Evolutionary conservation across 2,888 invertebrate species (phyloP).

Genomic region (Mesorhabditis sp.): DNA sequence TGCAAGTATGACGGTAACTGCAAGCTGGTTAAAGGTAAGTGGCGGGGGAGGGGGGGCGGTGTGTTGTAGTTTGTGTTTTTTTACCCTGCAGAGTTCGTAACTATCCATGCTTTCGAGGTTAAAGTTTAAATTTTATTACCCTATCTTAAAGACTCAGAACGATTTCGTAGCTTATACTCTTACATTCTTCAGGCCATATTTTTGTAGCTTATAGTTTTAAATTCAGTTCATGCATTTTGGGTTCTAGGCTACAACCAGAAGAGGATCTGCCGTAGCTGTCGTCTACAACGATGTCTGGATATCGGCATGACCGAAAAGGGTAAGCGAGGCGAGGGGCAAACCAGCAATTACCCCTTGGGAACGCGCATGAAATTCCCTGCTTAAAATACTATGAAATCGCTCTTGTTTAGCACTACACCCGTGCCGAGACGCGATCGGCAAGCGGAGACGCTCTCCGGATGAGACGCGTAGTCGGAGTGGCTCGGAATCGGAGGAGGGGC

Average conservation of each 20-base stretch:
- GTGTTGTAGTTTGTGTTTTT: no score
- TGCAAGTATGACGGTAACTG: constrained; percentile 33
- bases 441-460: constrained; percentile 17
- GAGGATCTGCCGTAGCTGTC: constrained; percentile 31
- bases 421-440: constrained; percentile 31
- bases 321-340: constrained; percentile 2
- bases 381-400: background rate
- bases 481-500: background rate
- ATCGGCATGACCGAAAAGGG: constrained; percentile 37
- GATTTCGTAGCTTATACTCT: no score
- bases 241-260: constrained; percentile 25
- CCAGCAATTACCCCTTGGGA: background rate
- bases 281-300: constrained; percentile 27
- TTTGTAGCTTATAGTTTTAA: no score
- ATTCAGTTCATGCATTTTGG: no score
- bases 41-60: no score
- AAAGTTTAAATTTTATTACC: no score
- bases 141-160: no score
- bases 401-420: constrained; percentile 31
- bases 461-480: background rate
- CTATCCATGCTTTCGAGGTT: no score
- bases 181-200: no score
- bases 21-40: constrained; percentile 27
- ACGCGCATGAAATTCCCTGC: no score
- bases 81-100: no score